Evolutionary conservation across 2,888 invertebrate genomes (phyloP), one percentile per base, ranked within the genome.

Genomic region (Caenorhabditis sp.): DNA sequence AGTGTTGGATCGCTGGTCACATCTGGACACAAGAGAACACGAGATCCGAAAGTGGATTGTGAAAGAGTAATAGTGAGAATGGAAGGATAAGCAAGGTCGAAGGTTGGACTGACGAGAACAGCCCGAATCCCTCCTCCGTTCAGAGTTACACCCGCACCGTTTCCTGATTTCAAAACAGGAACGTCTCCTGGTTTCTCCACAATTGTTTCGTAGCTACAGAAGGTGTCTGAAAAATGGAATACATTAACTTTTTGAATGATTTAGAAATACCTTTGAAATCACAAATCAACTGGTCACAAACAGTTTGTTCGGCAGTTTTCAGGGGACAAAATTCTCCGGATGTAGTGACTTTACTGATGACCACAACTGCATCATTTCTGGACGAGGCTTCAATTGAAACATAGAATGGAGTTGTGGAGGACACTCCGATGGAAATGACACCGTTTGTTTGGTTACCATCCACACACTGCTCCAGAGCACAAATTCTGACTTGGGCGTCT

Each of bases 201-300:
- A 8, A 59, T 66, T 44, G 87, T 80, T 19, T 84, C 85, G 70
- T 87, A 87, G 16, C 75, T 75, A 66, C 87, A 87, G 24, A 85
- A 35, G 6, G 80, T 69, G 24, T 82, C 86, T 87, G 64, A 72
- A 77, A 66, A 38, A 1, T 22, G 16, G 16, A 44, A 14, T 44
- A 35, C 16, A 47, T 44, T 26, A 26, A n/a, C n/a, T n/a, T n/a
- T 64, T n/a, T 41, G 3, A 22, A n/a, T 6, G 22, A 35, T 51
- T 16, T 12, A 19, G 49, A 10, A 16, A 19, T 22, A 85, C 85
- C 80, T 81, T 84, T 68, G 77, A 91, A 90, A 35, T 81, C 64
- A 69, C 91, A 91, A 24, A 83, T 66, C n/a, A 91, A 54, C 28
- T 87, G 86, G 59, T 88, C 86, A 61, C 91, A 91, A 2, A 90